Evolutionary conservation across 2,797 vertebrate species (phyloP), one percentile per base, ranked within the genome.

Genomic region (Galago senegalensis): DNA sequence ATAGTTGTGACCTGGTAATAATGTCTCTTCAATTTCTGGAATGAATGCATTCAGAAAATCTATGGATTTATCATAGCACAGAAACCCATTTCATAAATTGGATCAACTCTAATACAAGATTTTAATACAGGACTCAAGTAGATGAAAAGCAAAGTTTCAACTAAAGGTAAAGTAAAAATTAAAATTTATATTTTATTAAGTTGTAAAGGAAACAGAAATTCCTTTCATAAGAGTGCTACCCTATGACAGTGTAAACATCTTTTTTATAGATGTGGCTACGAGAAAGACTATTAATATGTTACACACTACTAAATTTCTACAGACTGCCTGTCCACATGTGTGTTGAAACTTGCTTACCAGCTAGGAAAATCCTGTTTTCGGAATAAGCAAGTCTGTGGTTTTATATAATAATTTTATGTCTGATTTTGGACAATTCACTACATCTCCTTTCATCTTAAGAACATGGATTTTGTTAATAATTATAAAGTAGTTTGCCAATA

Each of bases 141-240:
- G 88, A 88, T 63, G 12, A 60, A 82, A 92, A 95, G 34, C 14
- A 43, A 88, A 89, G 31, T 89, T 61, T 90, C 31, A 83, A 87
- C 34, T 21, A 92, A 91, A 85, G 1, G 5, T 56, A 93, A 83
- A 92, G 34, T 84, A 86, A 89, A 93, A 65, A 76, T 46, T 43
- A 43, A 86, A 76, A n/a, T 81, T 72, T 77, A 12, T 65, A 86
- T 90, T 96, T 96, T 67, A 87, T 69, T 87, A 86, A 87, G 46
- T 21, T 93, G 67, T 63, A 81, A 60, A 65, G 60, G 96, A 95
- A 87, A 14, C 89, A 92, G 63, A 89, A 90, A 72, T 75, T 17
- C 17, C 49, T 88, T 87, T 75, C 20, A 10, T 25, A 46, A 75
- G 49, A 91, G 79, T n/a, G 29, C 46, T 85, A 31, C 29, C 31